Base-by-base conservation (phyloP, 2,797 vertebrate genomes). In the Sylvia borin region DNA sequence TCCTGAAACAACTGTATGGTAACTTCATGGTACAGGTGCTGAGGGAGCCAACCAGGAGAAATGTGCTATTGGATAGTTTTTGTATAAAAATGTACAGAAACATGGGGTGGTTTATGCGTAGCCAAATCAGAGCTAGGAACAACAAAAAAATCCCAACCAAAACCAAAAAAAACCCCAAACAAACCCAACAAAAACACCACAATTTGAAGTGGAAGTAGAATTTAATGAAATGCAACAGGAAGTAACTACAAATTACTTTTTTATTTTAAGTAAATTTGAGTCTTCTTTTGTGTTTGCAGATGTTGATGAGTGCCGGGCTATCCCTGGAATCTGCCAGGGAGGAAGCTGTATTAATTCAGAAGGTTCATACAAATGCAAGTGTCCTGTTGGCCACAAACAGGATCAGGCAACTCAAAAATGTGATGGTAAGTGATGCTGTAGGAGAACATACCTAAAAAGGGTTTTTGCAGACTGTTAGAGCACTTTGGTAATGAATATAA, bases 281-380 rank as follows among this genome's bases (percentile, higher is more conserved):
- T 25, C 75, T 31, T n/a, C 27, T 88, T 68, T 64, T 95, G 21
- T 86, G 74, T 82, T 92, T 85, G 57, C 94, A 98, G 98, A 98
- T 96, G 96, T 98, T 97, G 98, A 98, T 91, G 98, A 98, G 95
- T 98, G 98, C 88, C 98, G 98, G 82, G 97, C 98, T 64, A 97
- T 98, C 18, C 98, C 98, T 85, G 98, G 98, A 53, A 83, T 98
- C 50, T 98, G 98, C 80, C 97, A 98, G 76, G 98, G 98, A 91
- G 98, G 98, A 65, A 98, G 93, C 51, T 98, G 98, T 68, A 93
- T 98, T 67, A 98, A 98, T 96, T 98, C 98, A 47, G 96, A 98
- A 55, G 98, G 98, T 38, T 98, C 98, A 0, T 98, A 98, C 0
- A 97, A 98, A 43, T 98, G 98, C 97, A 98, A 93, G 86, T 98